Evolutionary conservation across 37 sponge, comb jelly and placozoan species (phyloP).

Genomic region (Tethya wilhelma): DNA sequence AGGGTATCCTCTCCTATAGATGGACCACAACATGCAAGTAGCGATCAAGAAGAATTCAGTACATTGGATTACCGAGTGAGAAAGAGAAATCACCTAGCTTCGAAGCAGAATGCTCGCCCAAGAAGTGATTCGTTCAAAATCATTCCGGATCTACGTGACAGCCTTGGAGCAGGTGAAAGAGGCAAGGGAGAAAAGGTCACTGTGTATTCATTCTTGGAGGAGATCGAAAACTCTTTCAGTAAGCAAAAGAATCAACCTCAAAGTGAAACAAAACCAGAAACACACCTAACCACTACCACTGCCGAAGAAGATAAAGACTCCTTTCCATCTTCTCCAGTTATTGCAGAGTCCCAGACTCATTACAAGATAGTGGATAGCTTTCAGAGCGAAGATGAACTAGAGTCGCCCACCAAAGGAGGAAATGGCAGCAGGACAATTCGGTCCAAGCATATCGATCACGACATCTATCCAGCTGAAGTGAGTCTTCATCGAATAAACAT

Average conservation of each 20-base stretch:
- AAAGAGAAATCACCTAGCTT: background rate
- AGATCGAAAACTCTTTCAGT: background rate
- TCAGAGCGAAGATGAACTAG: background rate
- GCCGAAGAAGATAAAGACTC: background rate
- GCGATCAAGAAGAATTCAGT: too few relatives aligned
- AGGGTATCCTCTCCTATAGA: too few relatives aligned
- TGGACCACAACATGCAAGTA: too few relatives aligned
- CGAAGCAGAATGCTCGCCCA: background rate
- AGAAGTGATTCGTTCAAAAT: constrained; percentile 2
- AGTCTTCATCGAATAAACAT: constrained; percentile 5
- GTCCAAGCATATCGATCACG: background rate
- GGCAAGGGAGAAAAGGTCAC: background rate
- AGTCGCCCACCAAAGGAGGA: background rate
- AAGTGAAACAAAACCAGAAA: background rate
- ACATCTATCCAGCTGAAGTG: background rate
- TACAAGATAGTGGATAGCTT: constrained; percentile 2
- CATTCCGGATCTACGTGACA: background rate
- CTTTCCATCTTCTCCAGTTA: background rate
- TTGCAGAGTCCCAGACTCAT: background rate
- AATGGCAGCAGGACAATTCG: too few relatives aligned
- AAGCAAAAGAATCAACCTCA: background rate
- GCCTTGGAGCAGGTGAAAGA: background rate
- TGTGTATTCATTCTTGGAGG: background rate
- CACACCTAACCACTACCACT: background rate
- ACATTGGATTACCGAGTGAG: background rate